Conservation (phyloP, 2,113 vertebrate species). For the human region DNA sequence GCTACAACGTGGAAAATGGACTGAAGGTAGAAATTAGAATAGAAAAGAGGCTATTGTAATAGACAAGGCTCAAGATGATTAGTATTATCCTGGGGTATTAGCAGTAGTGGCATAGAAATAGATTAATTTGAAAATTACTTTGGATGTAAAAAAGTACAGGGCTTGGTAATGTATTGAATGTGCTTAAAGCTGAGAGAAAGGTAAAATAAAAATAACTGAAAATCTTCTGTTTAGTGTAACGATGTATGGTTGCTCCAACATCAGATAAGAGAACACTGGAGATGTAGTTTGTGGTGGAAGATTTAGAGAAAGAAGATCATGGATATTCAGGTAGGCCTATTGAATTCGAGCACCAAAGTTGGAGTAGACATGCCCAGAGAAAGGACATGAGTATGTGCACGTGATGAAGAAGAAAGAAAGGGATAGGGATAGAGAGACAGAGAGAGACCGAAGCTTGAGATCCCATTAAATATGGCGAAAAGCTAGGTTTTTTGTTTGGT, state of each 20-base stretch:
- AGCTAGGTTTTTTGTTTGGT: not conserved
- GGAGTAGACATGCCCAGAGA: not conserved
- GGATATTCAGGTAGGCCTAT: not conserved
- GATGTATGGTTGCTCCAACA: not conserved
- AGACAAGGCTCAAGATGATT: not conserved
- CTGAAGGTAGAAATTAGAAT: not conserved
- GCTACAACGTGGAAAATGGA: not conserved
- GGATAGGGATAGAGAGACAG: not conserved
- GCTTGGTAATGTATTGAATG: not conserved
- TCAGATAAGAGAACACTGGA: not conserved
- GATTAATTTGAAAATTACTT: not conserved
- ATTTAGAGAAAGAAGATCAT: not conserved
- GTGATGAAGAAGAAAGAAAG: not conserved
- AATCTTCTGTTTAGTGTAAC: not conserved
- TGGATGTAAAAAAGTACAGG: not conserved
- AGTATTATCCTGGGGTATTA: not conserved
- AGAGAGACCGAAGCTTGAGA: not conserved
- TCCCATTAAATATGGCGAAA: not conserved
- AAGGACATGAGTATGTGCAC: not conserved
- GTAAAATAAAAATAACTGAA: not conserved
- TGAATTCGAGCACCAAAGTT: not conserved
- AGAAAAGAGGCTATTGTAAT: not conserved
- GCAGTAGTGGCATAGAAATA: not conserved
- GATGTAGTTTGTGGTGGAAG: not conserved
- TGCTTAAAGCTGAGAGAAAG: not conserved